These are phyloP conservation scores for Ferdinandea cuprea DNA, from an alignment of 2,888 invertebrate species.

Conservation along the genomic window DNA sequence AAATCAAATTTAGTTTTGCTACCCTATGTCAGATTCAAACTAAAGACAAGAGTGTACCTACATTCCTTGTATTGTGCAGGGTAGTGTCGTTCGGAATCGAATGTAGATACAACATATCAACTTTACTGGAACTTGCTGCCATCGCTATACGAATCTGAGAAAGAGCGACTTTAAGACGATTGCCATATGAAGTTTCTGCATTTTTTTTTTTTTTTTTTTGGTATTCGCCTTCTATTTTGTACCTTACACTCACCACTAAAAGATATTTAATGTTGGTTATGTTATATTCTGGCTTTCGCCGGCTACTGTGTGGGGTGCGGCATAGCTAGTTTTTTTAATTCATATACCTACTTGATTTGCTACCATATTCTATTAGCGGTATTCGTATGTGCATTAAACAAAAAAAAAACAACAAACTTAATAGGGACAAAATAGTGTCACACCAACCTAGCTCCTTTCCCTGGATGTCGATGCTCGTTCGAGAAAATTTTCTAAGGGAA, in stretches of 20 bases:
- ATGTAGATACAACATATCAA: conserved; percentile 14
- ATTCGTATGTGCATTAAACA: conserved; percentile 39
- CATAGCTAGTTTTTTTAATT: conserved; percentile 4
- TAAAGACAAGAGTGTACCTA: conserved; percentile 18
- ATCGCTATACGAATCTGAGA: conserved; percentile 22
- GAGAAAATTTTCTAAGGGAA: conserved; percentile 44
- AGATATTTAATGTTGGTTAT: conserved; percentile 29
- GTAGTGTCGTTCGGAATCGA: conserved; percentile 20
- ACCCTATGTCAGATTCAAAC: conserved; percentile 1
- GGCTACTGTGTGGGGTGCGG: conserved; percentile 37
- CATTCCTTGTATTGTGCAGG: conserved; percentile 33
- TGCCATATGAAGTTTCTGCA: conserved; percentile 13
- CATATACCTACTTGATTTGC: background rate
- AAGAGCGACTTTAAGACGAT: conserved; percentile 28
- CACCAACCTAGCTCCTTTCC: background rate
- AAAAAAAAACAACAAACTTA: conserved; percentile 2
- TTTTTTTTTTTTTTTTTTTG: conserved; percentile 5
- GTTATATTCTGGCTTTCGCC: conserved; percentile 25
- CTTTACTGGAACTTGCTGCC: conserved; percentile 24
- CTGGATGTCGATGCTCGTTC: conserved; percentile 7
- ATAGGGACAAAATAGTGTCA: background rate
- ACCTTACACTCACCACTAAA: conserved; percentile 32
- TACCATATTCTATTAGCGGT: background rate
- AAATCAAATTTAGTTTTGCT: conserved; percentile 13
- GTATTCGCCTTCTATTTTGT: conserved; percentile 23